Percentiles rank a stretch among this genome's conserved stretches.
Conservation (phyloP, 2,113 vertebrate species). For the Psittacus erithacus region DNA sequence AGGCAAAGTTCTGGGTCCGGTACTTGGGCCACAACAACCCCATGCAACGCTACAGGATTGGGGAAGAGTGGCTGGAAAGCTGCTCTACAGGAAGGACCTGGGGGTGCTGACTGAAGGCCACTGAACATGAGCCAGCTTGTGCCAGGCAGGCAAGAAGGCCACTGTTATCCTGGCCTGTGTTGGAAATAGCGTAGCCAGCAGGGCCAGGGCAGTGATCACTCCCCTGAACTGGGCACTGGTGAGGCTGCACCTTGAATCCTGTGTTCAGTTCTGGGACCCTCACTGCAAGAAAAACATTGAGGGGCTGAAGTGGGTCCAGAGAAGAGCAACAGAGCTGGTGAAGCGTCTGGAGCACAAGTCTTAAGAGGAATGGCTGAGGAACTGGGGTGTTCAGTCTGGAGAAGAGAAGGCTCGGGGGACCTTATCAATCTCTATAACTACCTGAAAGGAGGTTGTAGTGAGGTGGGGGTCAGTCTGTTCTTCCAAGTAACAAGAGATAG, state of each 20-base stretch:
- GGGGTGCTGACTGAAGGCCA: background rate
- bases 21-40: background rate
- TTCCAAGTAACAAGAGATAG: background rate
- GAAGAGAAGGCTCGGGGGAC: background rate
- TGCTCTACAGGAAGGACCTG: background rate
- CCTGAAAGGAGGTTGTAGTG: background rate
- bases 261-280: background rate
- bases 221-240: background rate
- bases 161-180: background rate
- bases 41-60: background rate
- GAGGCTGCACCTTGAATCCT: background rate
- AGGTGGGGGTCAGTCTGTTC: background rate
- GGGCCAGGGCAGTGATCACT: background rate
- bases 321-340: background rate
- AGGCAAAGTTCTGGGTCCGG: background rate
- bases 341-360: background rate
- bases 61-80: background rate
- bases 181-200: background rate
- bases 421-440: background rate
- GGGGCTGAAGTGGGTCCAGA: background rate
- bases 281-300: background rate
- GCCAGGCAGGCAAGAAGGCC: background rate
- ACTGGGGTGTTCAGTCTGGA: background rate
- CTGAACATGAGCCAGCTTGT: background rate
- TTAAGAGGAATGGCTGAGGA: background rate